Percentiles rank a stretch among this genome's conserved stretches.
phyloP scores from a whole-genome alignment of 1,140 invertebrate species.

The Lerema accius region DNA sequence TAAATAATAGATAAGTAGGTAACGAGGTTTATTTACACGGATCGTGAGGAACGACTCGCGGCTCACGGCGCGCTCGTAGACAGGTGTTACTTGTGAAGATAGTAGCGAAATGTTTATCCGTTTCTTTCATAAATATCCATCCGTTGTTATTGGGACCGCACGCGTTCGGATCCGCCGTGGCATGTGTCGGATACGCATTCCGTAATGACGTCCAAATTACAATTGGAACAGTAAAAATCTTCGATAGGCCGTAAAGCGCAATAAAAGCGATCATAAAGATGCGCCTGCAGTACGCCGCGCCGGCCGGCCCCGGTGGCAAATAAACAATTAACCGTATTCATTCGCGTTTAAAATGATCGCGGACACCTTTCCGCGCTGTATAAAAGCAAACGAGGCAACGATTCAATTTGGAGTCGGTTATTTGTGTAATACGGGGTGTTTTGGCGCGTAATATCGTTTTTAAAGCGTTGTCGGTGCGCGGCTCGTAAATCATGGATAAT shows the following conservation, averaged over 20 bases:
- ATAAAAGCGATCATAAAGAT: constrained; percentile 39
- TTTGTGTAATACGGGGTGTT: constrained; percentile 56
- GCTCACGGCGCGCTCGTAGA: neutral
- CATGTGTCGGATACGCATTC: constrained; percentile 3
- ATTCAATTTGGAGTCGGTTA: constrained; percentile 61
- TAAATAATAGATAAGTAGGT: too few species aligned
- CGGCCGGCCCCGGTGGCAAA: constrained; percentile 37
- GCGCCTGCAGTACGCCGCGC: constrained; percentile 30
- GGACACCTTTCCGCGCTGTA: constrained; percentile 51
- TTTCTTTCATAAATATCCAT: neutral
- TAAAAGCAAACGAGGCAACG: constrained; percentile 60
- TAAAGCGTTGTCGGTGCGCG: constrained; percentile 40
- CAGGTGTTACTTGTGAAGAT: constrained; percentile 13
- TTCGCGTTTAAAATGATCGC: constrained; percentile 50
- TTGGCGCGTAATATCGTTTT: constrained; percentile 64
- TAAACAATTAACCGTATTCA: constrained; percentile 49
- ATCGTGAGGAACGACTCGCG: too few species aligned
- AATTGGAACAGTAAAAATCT: constrained; percentile 34
- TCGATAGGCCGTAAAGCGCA: constrained; percentile 28
- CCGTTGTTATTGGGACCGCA: neutral
- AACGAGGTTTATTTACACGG: too few species aligned
- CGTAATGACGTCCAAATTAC: constrained; percentile 24
- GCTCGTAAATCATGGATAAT: constrained; percentile 64
- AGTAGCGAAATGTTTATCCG: neutral
- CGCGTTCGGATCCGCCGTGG: neutral